phyloP scores from a whole-genome alignment of 1,140 invertebrate genomes.

The Colletes latitarsis region DNA sequence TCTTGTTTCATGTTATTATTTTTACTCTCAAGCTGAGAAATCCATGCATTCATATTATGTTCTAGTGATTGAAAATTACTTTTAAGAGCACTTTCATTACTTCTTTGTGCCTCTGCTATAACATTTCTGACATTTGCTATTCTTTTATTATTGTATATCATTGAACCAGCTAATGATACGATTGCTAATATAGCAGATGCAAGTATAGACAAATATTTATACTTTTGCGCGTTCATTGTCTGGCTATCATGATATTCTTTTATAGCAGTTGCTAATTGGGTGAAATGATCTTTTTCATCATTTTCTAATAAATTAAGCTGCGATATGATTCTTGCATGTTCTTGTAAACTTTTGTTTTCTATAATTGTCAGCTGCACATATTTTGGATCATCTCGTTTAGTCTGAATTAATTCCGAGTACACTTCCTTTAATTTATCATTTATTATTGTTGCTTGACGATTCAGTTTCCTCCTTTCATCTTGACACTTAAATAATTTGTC shows the following conservation, averaged over 20 bases:
- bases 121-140: slow-evolving; percentile 68
- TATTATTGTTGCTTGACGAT: slow-evolving; percentile 56
- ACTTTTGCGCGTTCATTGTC: slow-evolving; percentile 74
- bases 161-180: slow-evolving; percentile 72
- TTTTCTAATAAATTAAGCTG: slow-evolving; percentile 71
- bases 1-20: neutral
- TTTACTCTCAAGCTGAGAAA: neutral
- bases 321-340: slow-evolving; percentile 67
- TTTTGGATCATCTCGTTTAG: slow-evolving; percentile 75
- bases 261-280: slow-evolving; percentile 75
- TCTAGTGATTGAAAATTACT: slow-evolving; percentile 61
- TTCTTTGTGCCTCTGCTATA: slow-evolving; percentile 63
- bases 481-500: slow-evolving; percentile 77
- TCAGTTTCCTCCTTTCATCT: slow-evolving; percentile 67
- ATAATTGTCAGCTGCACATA: slow-evolving; percentile 77
- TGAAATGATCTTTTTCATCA: slow-evolving; percentile 76
- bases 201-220: slow-evolving; percentile 77
- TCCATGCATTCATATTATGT: slow-evolving; percentile 51
- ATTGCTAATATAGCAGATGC: slow-evolving; percentile 73
- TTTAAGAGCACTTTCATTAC: slow-evolving; percentile 67
- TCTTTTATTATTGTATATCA: slow-evolving; percentile 75
- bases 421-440: slow-evolving; percentile 75
- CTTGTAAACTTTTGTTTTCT: slow-evolving; percentile 75
- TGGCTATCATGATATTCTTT: slow-evolving; percentile 80
- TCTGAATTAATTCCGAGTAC: slow-evolving; percentile 75